Conservation (phyloP, 2,888 invertebrate species). For the Ephialtes manifestator region DNA sequence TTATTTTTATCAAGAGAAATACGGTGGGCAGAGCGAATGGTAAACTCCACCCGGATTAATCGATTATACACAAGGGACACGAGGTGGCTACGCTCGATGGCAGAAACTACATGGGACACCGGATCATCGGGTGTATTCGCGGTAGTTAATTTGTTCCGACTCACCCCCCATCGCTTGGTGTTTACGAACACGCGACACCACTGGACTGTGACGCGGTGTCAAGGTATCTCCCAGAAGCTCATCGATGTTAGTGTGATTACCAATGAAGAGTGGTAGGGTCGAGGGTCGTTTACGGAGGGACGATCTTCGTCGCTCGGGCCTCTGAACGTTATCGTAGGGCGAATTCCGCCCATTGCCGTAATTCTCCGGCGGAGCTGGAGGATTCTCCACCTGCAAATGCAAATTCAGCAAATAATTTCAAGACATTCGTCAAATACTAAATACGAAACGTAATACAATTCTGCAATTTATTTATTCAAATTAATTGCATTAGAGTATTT, state of each 20-base stretch:
- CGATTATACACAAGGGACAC: constrained; percentile 61
- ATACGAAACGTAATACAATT: background rate
- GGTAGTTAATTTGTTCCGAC: constrained; percentile 79
- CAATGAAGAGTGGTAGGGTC: constrained; percentile 90
- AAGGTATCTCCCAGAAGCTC: constrained; percentile 91
- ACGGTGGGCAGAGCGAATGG: background rate
- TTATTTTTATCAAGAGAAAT: too few species aligned
- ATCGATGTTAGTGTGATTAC: constrained; percentile 95
- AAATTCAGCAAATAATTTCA: constrained; percentile 17
- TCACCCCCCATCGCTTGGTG: constrained; percentile 78
- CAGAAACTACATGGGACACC: background rate
- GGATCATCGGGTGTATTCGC: background rate
- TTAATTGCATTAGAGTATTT: background rate
- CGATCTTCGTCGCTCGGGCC: constrained; percentile 73
- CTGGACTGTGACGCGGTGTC: constrained; percentile 77
- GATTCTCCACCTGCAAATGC: constrained; percentile 82
- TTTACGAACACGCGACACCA: constrained; percentile 76
- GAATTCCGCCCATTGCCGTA: constrained; percentile 87
- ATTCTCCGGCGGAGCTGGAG: constrained; percentile 82
- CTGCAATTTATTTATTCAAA: background rate
- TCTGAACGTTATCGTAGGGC: constrained; percentile 91
- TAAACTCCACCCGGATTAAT: constrained; percentile 32
- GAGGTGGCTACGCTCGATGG: constrained; percentile 6
- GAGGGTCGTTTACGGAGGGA: constrained; percentile 81
- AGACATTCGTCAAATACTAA: background rate